Evolutionary conservation across 35 echinoderm and acorn worm genomes (phyloP), one percentile per base, ranked within the genome.

Genomic region (Heliocidaris erythrogramma): DNA sequence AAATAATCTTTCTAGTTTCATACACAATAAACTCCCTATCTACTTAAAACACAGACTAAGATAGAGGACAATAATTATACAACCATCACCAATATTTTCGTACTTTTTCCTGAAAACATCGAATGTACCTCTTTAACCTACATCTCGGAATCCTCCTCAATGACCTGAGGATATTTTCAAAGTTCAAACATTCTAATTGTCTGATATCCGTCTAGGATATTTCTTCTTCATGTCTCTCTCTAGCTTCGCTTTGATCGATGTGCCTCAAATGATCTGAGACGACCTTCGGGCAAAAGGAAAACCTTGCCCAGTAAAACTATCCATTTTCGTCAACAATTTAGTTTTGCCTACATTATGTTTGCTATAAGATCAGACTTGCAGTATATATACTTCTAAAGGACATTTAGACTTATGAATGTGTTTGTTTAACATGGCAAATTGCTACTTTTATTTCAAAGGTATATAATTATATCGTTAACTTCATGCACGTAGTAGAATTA

Each of bases 101-200:
- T 78, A 78, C 65, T 27, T 78, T 27, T 21, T 78, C 65, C 2
- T 8, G 21, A 27, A n/a, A 78, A 78, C 27, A 27, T 78, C 27
- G 27, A 78, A 78, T 18, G n/a, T 18, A 21, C 65, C 65, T 78
- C 65, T 78, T 78, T 78, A 78, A 78, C 65, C 65, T 78, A 78
- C 65, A 78, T 78, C 65, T 78, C 18, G 65, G 8, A 27, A 78
- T 78, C 65, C 21, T 78, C 65, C 17, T 78, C 65, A 18, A 78
- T n/a, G 65, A 78, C 65, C 65, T 24, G 65, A 78, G 65, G 65
- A 4, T 78, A 78, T 78, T 78, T 78, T 78, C 27, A 78, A 78
- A n/a, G 65, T 78, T 78, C 65, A 78, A 78, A 78, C 65, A 27
- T 78, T 78, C 65, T 78, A 78, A 78, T 78, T 78, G 65, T 78